Conservation (phyloP, 2,797 vertebrate genomes). For the Lophius americanus region DNA sequence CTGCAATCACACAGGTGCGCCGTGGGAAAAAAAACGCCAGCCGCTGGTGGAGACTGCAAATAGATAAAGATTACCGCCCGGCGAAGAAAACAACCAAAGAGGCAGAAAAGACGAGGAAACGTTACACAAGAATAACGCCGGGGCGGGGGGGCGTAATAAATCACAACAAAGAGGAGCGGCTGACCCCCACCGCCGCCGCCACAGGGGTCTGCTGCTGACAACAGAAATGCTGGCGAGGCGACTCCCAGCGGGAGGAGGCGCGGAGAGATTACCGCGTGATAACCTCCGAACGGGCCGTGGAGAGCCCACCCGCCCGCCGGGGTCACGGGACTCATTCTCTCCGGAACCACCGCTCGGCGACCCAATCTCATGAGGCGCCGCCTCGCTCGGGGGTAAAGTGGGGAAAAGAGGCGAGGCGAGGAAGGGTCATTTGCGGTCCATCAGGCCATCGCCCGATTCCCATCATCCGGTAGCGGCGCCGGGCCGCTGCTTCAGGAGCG, state of each 20-base stretch:
- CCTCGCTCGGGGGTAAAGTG: slow-evolving; percentile 34
- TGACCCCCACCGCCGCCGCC: slow-evolving; percentile 51
- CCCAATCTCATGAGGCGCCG: slow-evolving; percentile 49
- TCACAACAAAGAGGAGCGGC: slow-evolving; percentile 64
- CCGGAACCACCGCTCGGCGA: slow-evolving; percentile 55
- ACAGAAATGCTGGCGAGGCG: slow-evolving; percentile 63
- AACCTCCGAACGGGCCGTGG: slow-evolving; percentile 66
- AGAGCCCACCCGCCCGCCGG: slow-evolving; percentile 69
- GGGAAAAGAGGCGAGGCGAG: slow-evolving; percentile 22
- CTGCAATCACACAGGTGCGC: neutral
- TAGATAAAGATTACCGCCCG: slow-evolving; percentile 47
- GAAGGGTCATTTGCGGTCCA: slow-evolving; percentile 28
- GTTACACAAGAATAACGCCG: slow-evolving; percentile 46
- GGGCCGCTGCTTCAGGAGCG: slow-evolving; percentile 27
- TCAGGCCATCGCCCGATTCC: slow-evolving; percentile 32
- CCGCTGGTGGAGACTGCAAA: slow-evolving; percentile 46
- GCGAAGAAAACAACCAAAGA: slow-evolving; percentile 47
- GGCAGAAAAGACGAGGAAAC: slow-evolving; percentile 62
- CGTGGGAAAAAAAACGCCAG: slow-evolving; percentile 9
- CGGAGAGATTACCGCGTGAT: slow-evolving; percentile 76
- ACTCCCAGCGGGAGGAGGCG: slow-evolving; percentile 67
- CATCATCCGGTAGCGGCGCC: slow-evolving; percentile 34
- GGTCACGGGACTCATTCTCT: slow-evolving; percentile 67
- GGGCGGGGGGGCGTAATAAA: slow-evolving; percentile 58
- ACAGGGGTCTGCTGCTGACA: slow-evolving; percentile 38